Conservation (phyloP, 2,888 invertebrate genomes). For the Philhelius pedissequus region DNA sequence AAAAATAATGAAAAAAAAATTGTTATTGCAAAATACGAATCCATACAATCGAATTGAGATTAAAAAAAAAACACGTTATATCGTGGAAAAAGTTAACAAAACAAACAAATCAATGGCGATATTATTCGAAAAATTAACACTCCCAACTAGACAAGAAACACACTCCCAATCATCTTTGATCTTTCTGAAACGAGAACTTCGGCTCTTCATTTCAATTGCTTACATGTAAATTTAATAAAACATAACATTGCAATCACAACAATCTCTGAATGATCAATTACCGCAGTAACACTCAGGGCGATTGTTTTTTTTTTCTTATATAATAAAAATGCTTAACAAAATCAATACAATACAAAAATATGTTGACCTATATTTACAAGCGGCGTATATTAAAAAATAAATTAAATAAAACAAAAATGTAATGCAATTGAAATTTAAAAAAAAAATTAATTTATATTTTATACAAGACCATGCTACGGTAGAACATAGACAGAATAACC, state of each 20-base stretch:
- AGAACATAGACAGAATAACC: constrained; percentile 21
- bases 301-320: constrained; percentile 53
- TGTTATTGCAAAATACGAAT: constrained; percentile 61
- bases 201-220: constrained; percentile 47
- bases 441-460: constrained; percentile 32
- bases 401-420: constrained; percentile 10
- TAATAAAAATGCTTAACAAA: constrained; percentile 37
- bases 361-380: constrained; percentile 45
- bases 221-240: constrained; percentile 36
- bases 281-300: constrained; percentile 64
- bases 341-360: constrained; percentile 31
- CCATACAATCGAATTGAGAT: constrained; percentile 46
- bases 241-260: constrained; percentile 33
- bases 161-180: neutral
- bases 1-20: constrained; percentile 45
- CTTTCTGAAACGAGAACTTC: neutral
- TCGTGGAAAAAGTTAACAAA: constrained; percentile 57
- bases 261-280: constrained; percentile 62
- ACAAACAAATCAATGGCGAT: constrained; percentile 10
- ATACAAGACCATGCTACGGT: constrained; percentile 44
- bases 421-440: constrained; percentile 45
- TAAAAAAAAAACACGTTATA: constrained; percentile 34
- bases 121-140: constrained; percentile 8
- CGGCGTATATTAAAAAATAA: constrained; percentile 13
- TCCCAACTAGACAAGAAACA: constrained; percentile 16